Evolutionary conservation across 2,888 invertebrate species (phyloP).

Genomic region (Chrysolina haemoptera): DNA sequence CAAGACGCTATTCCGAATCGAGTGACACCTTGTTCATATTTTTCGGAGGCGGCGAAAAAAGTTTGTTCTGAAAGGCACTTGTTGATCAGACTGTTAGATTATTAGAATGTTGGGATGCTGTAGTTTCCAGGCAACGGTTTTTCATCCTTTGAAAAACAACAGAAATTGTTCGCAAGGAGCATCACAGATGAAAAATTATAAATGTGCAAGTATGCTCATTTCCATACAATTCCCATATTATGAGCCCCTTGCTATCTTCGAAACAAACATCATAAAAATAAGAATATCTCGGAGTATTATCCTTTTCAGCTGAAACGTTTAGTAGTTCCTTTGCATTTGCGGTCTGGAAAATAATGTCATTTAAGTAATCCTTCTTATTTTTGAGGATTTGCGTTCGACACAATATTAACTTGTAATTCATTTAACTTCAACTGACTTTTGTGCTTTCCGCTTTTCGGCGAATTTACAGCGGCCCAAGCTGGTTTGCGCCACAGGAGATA

Average conservation of each 20-base stretch:
- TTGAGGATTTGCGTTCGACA: conserved; percentile 2
- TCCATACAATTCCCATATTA: not conserved
- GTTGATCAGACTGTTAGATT: too few species aligned
- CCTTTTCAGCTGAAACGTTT: conserved; percentile 4
- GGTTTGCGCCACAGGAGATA: conserved; percentile 12
- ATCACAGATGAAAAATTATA: not conserved
- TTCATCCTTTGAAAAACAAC: too few species aligned
- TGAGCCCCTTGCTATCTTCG: not conserved
- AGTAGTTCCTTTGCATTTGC: not conserved
- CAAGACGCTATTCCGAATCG: too few species aligned
- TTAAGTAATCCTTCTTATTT: conserved; percentile 11
- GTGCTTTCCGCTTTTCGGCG: conserved; percentile 18
- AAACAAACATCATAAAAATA: conserved; percentile 8
- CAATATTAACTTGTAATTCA: conserved; percentile 40
- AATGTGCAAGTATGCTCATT: not conserved
- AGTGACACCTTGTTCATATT: too few species aligned
- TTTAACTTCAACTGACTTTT: conserved; percentile 44
- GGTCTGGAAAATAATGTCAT: conserved; percentile 5
- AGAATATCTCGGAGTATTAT: not conserved
- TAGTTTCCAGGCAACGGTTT: too few species aligned
- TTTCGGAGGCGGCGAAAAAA: too few species aligned
- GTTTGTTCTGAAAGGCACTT: too few species aligned
- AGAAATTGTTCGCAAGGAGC: not conserved
- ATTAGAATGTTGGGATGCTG: too few species aligned
- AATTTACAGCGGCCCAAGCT: conserved; percentile 17